phyloP scores from a whole-genome alignment of 1,140 invertebrate genomes.

The Bombus difficillimus region DNA sequence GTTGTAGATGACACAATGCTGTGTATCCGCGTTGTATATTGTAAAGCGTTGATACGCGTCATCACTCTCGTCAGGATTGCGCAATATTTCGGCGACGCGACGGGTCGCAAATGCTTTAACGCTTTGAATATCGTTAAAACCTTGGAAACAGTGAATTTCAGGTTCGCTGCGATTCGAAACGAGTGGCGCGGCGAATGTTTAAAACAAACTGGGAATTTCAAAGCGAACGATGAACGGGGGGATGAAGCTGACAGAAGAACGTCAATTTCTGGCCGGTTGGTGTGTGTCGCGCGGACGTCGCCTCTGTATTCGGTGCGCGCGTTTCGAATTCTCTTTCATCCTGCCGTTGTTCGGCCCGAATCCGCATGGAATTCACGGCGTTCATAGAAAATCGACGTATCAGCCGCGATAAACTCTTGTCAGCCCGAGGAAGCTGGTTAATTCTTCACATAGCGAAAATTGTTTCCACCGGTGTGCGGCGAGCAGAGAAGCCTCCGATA shows the following conservation, averaged over 20 bases:
- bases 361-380: background rate
- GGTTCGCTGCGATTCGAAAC: background rate
- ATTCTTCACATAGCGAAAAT: conserved; percentile 22
- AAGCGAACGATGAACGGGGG: no score
- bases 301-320: background rate
- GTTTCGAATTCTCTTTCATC: conserved; percentile 20
- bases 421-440: background rate
- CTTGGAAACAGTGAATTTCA: background rate
- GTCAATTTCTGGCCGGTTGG: background rate
- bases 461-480: background rate
- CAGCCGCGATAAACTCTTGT: background rate
- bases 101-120: background rate
- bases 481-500: background rate
- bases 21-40: background rate
- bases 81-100: background rate
- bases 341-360: no score
- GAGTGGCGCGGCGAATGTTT: background rate
- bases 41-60: conserved; percentile 2
- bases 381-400: background rate
- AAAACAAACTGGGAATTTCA: conserved; percentile 6
- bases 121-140: background rate
- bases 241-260: background rate
- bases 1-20: background rate
- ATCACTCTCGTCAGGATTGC: no score
- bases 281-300: background rate